A percentile compares a stretch with the other conserved stretches of the same genome.
Evolutionary conservation across 2,113 vertebrate species (phyloP).

Genomic region (Ranitomeya variabilis): DNA sequence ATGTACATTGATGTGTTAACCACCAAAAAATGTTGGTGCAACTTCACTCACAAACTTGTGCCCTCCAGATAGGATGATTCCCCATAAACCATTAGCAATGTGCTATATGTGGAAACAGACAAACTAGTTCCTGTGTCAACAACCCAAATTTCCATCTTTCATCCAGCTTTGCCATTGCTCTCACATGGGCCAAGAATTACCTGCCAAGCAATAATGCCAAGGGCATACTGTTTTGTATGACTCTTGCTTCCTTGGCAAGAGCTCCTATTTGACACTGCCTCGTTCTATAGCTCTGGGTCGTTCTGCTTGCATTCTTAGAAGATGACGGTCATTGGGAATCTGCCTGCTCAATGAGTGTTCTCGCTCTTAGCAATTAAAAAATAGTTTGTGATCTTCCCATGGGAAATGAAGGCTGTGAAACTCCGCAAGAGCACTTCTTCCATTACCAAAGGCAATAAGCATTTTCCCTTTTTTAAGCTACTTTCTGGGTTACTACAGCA

Average conservation of each 20-base stretch:
- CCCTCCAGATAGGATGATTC: conserved; percentile 21
- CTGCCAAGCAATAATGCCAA: conserved; percentile 55
- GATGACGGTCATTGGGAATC: conserved; percentile 55
- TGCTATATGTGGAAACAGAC: conserved; percentile 16
- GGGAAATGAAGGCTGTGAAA: conserved; percentile 64
- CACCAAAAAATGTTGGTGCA: background rate
- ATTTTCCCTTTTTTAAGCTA: background rate
- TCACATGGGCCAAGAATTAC: background rate
- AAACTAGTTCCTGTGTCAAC: conserved; percentile 27
- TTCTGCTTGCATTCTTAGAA: conserved; percentile 53
- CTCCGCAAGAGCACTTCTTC: conserved; percentile 31
- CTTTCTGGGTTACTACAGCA: conserved; percentile 6
- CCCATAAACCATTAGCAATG: conserved; percentile 51
- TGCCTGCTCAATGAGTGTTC: conserved; percentile 61
- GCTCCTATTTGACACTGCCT: conserved; percentile 17
- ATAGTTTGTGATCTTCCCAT: conserved; percentile 65
- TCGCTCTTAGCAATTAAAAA: conserved; percentile 63
- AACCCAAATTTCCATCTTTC: conserved; percentile 43
- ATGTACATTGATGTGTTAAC: conserved; percentile 25
- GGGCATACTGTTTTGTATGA: conserved; percentile 13
- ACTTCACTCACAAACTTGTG: background rate
- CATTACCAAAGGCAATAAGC: conserved; percentile 8
- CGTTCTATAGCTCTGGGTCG: conserved; percentile 33
- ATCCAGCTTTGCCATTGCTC: conserved; percentile 39
- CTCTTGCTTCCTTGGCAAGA: conserved; percentile 13